phyloP scores from a whole-genome alignment of 2,797 vertebrate genomes.

The Astyanax mexicanus region DNA sequence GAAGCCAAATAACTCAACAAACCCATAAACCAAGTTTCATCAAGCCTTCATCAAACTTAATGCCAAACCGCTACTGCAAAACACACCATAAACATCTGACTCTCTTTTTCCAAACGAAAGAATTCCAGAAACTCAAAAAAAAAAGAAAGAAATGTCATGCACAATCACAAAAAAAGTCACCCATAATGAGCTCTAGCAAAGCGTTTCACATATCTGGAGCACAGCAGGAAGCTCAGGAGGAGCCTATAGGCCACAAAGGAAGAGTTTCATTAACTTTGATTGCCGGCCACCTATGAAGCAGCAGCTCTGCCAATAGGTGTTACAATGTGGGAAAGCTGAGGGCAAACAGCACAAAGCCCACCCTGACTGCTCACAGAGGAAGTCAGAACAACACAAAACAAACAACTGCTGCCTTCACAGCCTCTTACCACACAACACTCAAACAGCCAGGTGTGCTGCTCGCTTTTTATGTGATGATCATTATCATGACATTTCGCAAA shows the following conservation, averaged over 20 bases:
- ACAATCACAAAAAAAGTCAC: not conserved
- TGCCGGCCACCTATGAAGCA: slow-evolving; percentile 63
- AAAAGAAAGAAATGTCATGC: not conserved
- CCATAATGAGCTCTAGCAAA: not conserved
- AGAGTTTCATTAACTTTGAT: slow-evolving; percentile 40
- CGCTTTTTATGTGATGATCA: no score
- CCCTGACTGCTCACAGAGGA: slow-evolving; percentile 44
- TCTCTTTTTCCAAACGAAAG: not conserved
- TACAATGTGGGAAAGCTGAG: slow-evolving; percentile 54
- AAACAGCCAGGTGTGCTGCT: no score
- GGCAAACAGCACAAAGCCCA: slow-evolving; percentile 56
- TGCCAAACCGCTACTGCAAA: not conserved
- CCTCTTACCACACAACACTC: no score
- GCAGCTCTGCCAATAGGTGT: slow-evolving; percentile 46
- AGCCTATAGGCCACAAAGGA: not conserved
- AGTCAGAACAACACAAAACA: slow-evolving; percentile 45
- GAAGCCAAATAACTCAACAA: not conserved
- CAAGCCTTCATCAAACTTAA: not conserved
- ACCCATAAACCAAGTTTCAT: not conserved
- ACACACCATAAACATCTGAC: not conserved
- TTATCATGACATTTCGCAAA: no score
- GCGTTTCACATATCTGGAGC: not conserved
- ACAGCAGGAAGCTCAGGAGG: no score
- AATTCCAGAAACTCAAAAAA: slow-evolving; percentile 8
- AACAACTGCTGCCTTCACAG: slow-evolving; percentile 1